Evolutionary conservation across 2,888 invertebrate species (phyloP).

Genomic region (Falcaria lacertinaria): DNA sequence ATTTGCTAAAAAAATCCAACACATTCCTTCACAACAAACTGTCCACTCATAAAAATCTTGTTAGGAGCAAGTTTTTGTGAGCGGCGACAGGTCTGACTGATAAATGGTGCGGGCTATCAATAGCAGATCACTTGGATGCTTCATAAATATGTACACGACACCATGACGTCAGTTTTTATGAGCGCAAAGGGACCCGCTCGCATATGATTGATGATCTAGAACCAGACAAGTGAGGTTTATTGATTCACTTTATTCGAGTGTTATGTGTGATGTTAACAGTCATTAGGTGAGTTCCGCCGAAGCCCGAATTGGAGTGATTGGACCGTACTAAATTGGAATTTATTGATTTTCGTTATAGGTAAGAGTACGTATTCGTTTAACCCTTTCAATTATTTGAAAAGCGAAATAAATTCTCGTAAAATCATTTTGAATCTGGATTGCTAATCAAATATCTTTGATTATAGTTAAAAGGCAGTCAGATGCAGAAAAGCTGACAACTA

Average conservation of each 20-base stretch:
- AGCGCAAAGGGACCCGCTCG: slow-evolving; percentile 42
- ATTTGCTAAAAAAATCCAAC: slow-evolving; percentile 13
- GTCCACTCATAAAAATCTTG: slow-evolving; percentile 31
- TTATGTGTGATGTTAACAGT: slow-evolving; percentile 35
- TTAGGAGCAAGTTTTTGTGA: slow-evolving; percentile 40
- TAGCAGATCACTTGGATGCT: slow-evolving; percentile 65
- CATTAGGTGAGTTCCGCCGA: slow-evolving; percentile 15
- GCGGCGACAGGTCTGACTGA: slow-evolving; percentile 47
- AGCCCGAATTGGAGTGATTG: not conserved
- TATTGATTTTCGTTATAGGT: not conserved
- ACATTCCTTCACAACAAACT: slow-evolving; percentile 21
- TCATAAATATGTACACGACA: slow-evolving; percentile 75
- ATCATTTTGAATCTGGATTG: no score
- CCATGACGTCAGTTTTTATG: slow-evolving; percentile 67
- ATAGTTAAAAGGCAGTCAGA: no score
- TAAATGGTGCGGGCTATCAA: slow-evolving; percentile 64
- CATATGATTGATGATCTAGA: slow-evolving; percentile 50
- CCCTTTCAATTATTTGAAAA: slow-evolving; percentile 1
- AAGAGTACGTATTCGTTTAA: not conserved
- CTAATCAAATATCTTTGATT: no score
- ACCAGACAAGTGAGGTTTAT: slow-evolving; percentile 48
- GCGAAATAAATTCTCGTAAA: slow-evolving; percentile 6
- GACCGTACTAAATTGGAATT: not conserved
- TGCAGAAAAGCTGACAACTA: no score
- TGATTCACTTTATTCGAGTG: slow-evolving; percentile 56